phyloP scores from a whole-genome alignment of 30 jellyfish, hydroid and myxozoan genomes.

The Aurelia aurita region DNA sequence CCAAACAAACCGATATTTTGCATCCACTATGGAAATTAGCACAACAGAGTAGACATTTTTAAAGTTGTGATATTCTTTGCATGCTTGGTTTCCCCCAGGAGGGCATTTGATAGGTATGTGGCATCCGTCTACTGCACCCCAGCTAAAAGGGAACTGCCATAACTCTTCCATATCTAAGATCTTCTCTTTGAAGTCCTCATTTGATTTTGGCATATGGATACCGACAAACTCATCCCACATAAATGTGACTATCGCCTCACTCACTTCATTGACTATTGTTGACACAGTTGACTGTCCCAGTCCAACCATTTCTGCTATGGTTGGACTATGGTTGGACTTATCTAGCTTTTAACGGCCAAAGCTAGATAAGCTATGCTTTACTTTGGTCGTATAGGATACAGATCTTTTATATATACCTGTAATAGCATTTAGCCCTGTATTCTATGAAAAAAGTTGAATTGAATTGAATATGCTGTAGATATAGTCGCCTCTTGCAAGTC shows the following conservation, averaged over 20 bases:
- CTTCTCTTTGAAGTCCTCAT: constrained; percentile 15
- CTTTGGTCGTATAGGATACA: too few species aligned
- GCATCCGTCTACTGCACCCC: constrained; percentile 86
- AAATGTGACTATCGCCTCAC: constrained; percentile 46
- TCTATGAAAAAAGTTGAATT: too few species aligned
- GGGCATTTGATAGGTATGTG: constrained; percentile 77
- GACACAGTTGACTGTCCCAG: constrained; percentile 63
- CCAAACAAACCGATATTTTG: constrained; percentile 75
- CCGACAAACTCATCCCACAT: constrained; percentile 27
- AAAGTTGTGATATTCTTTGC: constrained; percentile 71
- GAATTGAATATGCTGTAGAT: too few species aligned
- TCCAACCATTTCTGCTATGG: constrained; percentile 75
- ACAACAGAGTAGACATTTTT: constrained; percentile 73
- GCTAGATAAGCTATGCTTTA: too few species aligned
- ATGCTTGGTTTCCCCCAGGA: constrained; percentile 62
- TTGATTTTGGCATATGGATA: constrained; percentile 23
- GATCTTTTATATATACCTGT: too few species aligned
- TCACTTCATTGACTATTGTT: constrained; percentile 43
- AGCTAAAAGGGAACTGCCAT: constrained; percentile 84
- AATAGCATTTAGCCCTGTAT: too few species aligned
- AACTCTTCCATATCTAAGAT: constrained; percentile 10
- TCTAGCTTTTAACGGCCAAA: too few species aligned
- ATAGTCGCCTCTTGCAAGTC: too few species aligned
- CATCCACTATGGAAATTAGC: constrained; percentile 78
- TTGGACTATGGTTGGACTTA: too few species aligned